Evolutionary conservation across 1,140 invertebrate genomes (phyloP).

Genomic region (Panagrolaimus sp.): DNA sequence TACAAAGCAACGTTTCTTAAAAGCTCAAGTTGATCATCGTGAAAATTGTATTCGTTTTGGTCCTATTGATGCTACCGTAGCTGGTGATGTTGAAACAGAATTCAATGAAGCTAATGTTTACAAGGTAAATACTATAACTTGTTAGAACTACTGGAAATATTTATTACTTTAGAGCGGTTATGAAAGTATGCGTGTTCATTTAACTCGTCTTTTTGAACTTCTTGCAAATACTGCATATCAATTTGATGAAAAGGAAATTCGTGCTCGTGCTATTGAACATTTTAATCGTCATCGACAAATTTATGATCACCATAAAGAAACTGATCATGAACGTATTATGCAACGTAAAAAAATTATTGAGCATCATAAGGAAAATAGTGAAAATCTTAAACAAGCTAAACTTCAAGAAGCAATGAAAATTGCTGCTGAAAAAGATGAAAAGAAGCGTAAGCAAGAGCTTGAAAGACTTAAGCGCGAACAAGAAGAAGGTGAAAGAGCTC

Average conservation of each 20-base stretch:
- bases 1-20: slow-evolving; percentile 49
- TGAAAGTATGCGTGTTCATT: slow-evolving; percentile 9
- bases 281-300: slow-evolving; percentile 36
- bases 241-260: slow-evolving; percentile 8
- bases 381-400: slow-evolving; percentile 44
- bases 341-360: slow-evolving; percentile 50
- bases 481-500: slow-evolving; percentile 45
- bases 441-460: slow-evolving; percentile 48
- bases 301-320: slow-evolving; percentile 39
- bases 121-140: background rate
- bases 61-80: slow-evolving; percentile 42
- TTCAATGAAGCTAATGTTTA: slow-evolving; percentile 25
- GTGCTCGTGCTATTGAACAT: background rate
- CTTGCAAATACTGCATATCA: background rate
- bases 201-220: background rate
- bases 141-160: slow-evolving; percentile 1
- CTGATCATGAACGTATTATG: slow-evolving; percentile 53
- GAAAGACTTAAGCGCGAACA: slow-evolving; percentile 52
- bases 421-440: slow-evolving; percentile 44
- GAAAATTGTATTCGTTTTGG: slow-evolving; percentile 48
- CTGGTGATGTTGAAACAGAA: slow-evolving; percentile 49
- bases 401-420: slow-evolving; percentile 39
- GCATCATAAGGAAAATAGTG: slow-evolving; percentile 51
- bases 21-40: slow-evolving; percentile 52
- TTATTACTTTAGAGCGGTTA: background rate